These are phyloP conservation scores for Pterobdella sp. DNA, from an alignment of 2,888 invertebrate species.

Conservation along the genomic window DNA sequence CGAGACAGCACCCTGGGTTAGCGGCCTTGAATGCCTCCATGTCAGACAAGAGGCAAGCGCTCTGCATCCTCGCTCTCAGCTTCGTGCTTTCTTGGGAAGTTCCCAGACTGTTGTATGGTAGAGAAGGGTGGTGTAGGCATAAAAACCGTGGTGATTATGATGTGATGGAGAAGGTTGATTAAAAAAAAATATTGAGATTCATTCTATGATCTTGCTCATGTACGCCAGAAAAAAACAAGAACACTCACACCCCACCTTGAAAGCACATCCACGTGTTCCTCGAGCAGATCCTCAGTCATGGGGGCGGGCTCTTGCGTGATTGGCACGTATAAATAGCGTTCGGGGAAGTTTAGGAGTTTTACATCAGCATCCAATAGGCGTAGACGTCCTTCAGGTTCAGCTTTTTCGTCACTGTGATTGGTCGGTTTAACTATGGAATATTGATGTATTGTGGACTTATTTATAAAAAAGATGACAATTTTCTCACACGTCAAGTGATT, in stretches of 20 bases:
- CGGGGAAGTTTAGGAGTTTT: constrained; percentile 62
- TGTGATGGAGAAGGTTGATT: not conserved
- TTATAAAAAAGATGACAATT: no score
- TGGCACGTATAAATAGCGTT: constrained; percentile 66
- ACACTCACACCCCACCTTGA: constrained; percentile 56
- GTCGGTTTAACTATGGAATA: no score
- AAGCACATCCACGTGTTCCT: constrained; percentile 83
- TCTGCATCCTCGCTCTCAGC: constrained; percentile 84
- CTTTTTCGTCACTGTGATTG: constrained; percentile 1
- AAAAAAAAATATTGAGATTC: not conserved
- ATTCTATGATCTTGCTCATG: not conserved
- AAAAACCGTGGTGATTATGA: not conserved
- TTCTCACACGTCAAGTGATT: no score
- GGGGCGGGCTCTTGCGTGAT: constrained; percentile 82
- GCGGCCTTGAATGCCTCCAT: constrained; percentile 98
- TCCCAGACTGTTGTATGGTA: constrained; percentile 59
- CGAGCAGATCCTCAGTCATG: constrained; percentile 91
- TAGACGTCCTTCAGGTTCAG: constrained; percentile 62
- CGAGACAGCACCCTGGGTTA: constrained; percentile 79
- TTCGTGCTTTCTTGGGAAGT: constrained; percentile 74
- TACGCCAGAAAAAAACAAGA: not conserved
- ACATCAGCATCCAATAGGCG: constrained; percentile 60
- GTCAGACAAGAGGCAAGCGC: constrained; percentile 84
- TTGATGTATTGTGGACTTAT: no score
- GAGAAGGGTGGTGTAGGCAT: not conserved